Percentiles rank a stretch among this genome's conserved stretches.
Evolutionary conservation across 2,888 invertebrate genomes (phyloP).

Genomic region (Galerucella nymphaeae): DNA sequence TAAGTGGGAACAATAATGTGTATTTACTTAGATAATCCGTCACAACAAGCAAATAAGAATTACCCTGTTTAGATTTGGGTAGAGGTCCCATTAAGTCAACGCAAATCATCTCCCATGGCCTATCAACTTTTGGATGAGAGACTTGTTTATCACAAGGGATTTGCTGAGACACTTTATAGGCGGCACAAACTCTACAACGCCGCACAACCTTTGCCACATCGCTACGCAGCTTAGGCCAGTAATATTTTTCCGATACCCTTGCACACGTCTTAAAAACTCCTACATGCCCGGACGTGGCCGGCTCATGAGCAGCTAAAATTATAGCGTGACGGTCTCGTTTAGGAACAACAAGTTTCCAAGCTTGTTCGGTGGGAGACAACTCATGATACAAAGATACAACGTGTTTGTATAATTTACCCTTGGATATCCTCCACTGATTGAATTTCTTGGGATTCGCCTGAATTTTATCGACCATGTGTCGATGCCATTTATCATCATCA

Average conservation of each 20-base stretch:
- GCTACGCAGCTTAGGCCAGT: slow-evolving; percentile 23
- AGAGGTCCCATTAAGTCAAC: slow-evolving; percentile 38
- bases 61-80: slow-evolving; percentile 32
- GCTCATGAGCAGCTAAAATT: not conserved
- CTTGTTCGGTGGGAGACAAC: slow-evolving; percentile 4
- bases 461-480: too few relatives aligned
- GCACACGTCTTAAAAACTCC: slow-evolving; percentile 10
- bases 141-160: slow-evolving; percentile 17
- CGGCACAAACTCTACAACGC: not conserved
- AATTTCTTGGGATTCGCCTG: too few relatives aligned
- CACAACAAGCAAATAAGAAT: too few relatives aligned
- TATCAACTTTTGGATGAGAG: slow-evolving; percentile 14
- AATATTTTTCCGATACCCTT: too few relatives aligned
- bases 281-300: slow-evolving; percentile 2
- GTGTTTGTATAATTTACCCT: too few relatives aligned
- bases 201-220: slow-evolving; percentile 24
- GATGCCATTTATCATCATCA: too few relatives aligned
- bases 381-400: too few relatives aligned
- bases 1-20: too few relatives aligned
- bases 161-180: not conserved
- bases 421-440: not conserved
- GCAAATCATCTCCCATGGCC: slow-evolving; percentile 35
- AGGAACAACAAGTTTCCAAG: slow-evolving; percentile 17
- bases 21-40: too few relatives aligned
- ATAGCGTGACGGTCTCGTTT: not conserved